Base-by-base conservation (phyloP, 2,113 vertebrate species). In the Notothenia coriiceps region DNA sequence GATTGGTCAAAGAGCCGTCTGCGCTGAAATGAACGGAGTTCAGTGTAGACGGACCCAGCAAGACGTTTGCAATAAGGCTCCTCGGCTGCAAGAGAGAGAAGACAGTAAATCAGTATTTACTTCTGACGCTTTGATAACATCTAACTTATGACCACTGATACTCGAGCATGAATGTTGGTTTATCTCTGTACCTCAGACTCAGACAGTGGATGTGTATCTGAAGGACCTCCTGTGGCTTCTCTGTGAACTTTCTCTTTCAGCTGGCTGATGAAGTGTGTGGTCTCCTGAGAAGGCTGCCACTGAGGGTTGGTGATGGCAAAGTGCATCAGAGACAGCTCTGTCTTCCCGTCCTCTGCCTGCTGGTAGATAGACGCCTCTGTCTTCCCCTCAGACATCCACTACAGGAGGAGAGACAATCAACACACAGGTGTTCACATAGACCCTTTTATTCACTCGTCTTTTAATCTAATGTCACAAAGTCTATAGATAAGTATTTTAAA, bases 271-370 rank as follows among this genome's bases (percentile, higher is more conserved):
- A 99, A 99, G 82, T 97, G 97, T 0, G 97, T 99, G 90, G 98
- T 99, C 92, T 98, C 97, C 0, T 95, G 95, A 0, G 98, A 97
- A 0, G 98, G 98, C 90, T 98, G 98, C 98, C 98, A 99, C 80
- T 96, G 97, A 10, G 98, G 98, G 83, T 99, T 99, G 61, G 98
- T 99, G 93, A 99, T 98, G 81, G 98, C 98, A 67, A 99, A 99
- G 91, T 99, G 98, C 98, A 99, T 99, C 80, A 99, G 97, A 0
- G 98, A 99, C 77, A 99, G 87, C 88, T 99, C 98, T 0, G 98
- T 99, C 91, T 99, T 99, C 61, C 98, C 98, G 0, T 99, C 98
- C 82, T 99, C 98, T 0, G 98, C 98, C 89, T 99, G 98, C 88
- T 99, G 98, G 94, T 99, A 99, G 84, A 98, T 96, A 4, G 98